These are phyloP conservation scores for Ctenicera cuprea DNA, from an alignment of 2,888 invertebrate species.

Conservation along the genomic window DNA sequence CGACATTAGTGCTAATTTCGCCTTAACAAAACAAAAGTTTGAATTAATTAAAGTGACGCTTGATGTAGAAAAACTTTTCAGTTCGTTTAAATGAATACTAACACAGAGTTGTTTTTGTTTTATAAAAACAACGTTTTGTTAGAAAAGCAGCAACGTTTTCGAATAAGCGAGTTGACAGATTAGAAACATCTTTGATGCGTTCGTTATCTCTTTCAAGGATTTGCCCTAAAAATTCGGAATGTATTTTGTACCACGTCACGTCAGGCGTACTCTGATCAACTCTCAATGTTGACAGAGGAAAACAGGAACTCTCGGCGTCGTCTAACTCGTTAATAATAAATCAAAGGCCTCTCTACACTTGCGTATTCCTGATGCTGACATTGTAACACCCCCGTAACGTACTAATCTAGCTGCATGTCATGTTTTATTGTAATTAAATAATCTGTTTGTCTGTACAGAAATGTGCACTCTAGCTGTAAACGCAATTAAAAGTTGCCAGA, in stretches of 20 bases:
- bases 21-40: not conserved
- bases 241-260: conserved; percentile 35
- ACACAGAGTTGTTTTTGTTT: not conserved
- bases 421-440: conserved; percentile 47
- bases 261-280: conserved; percentile 17
- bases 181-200: conserved; percentile 32
- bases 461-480: conserved; percentile 20
- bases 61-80: not conserved
- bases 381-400: conserved; percentile 37
- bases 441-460: conserved; percentile 39
- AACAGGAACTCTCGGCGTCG: conserved; percentile 16
- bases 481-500: conserved; percentile 15
- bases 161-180: conserved; percentile 3
- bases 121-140: conserved; percentile 3
- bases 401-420: conserved; percentile 36
- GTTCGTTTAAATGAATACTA: conserved; percentile 1
- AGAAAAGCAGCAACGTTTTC: not conserved
- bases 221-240: not conserved
- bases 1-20: too few species aligned
- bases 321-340: conserved; percentile 43
- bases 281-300: conserved; percentile 21
- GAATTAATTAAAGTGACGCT: not conserved
- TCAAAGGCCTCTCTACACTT: conserved; percentile 40
- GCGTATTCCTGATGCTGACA: conserved; percentile 39
- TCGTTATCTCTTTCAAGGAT: conserved; percentile 33